These are phyloP conservation scores for Macquaria ambigua DNA, from an alignment of 2,113 vertebrate genomes.

Conservation along the genomic window DNA sequence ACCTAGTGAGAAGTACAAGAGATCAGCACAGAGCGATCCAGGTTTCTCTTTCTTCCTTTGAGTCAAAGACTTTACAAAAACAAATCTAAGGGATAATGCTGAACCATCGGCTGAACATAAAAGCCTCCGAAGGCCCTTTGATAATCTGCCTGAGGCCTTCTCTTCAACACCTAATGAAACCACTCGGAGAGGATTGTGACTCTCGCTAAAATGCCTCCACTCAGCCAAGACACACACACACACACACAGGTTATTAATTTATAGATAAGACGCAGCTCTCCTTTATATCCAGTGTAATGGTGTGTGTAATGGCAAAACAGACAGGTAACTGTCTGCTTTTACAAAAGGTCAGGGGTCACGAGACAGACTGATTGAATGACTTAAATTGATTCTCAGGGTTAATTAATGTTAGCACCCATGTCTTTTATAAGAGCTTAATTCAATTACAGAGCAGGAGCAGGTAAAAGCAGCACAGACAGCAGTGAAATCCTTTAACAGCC, in stretches of 20 bases:
- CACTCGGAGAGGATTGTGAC: conserved; percentile 33
- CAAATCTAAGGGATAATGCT: conserved; percentile 43
- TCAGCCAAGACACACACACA: conserved; percentile 27
- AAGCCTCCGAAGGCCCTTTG: conserved; percentile 68
- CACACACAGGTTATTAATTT: conserved; percentile 49
- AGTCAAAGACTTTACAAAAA: conserved; percentile 66
- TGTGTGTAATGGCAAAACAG: conserved; percentile 36
- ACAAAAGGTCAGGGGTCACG: conserved; percentile 29
- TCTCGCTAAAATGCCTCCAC: conserved; percentile 14
- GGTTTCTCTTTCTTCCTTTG: conserved; percentile 37
- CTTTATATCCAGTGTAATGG: conserved; percentile 33
- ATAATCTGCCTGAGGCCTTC: conserved; percentile 66
- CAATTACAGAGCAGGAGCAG: neutral
- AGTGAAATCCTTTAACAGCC: conserved; percentile 9
- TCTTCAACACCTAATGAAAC: conserved; percentile 53
- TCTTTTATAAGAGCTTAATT: conserved; percentile 6
- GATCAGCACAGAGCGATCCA: conserved; percentile 37
- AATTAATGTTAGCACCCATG: conserved; percentile 6
- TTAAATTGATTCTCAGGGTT: conserved; percentile 27
- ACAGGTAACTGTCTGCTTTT: conserved; percentile 1
- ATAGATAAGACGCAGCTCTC: conserved; percentile 24
- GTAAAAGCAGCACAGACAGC: neutral
- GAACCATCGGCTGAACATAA: conserved; percentile 63
- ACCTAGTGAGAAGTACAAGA: conserved; percentile 69
- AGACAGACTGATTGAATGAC: neutral